phyloP scores from a whole-genome alignment of 2,888 invertebrate species.

The Hetaerina titia region DNA sequence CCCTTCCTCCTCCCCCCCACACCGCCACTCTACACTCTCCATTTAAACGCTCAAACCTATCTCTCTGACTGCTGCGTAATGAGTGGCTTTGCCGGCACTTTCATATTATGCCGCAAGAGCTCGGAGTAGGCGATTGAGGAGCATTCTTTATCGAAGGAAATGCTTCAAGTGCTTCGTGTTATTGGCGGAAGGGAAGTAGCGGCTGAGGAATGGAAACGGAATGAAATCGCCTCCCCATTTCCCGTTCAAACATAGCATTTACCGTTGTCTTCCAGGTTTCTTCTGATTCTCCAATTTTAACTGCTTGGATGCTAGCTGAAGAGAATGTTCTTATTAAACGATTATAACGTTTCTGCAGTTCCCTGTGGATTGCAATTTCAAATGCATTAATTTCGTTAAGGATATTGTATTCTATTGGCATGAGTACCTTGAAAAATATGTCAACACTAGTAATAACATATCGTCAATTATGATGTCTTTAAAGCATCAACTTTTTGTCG shows the following conservation, averaged over 20 bases:
- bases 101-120: constrained; percentile 38
- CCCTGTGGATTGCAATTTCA: no score
- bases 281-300: not conserved
- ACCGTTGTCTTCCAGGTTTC: not conserved
- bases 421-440: no score
- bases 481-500: no score
- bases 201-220: not conserved
- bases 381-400: no score
- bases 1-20: not conserved
- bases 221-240: not conserved
- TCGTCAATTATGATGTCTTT: no score
- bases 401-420: no score
- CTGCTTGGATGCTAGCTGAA: not conserved
- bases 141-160: constrained; percentile 26
- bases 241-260: not conserved
- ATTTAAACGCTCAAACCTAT: constrained; percentile 39
- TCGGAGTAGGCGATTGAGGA: not conserved
- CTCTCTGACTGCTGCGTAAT: constrained; percentile 41
- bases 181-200: not conserved
- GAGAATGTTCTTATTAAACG: not conserved
- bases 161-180: not conserved
- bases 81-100: constrained; percentile 25
- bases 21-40: not conserved
- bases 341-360: no score
- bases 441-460: no score